Percentiles rank a stretch among this genome's conserved stretches.
Conservation (phyloP, 2,113 vertebrate species). For the Antennarius striatus region DNA sequence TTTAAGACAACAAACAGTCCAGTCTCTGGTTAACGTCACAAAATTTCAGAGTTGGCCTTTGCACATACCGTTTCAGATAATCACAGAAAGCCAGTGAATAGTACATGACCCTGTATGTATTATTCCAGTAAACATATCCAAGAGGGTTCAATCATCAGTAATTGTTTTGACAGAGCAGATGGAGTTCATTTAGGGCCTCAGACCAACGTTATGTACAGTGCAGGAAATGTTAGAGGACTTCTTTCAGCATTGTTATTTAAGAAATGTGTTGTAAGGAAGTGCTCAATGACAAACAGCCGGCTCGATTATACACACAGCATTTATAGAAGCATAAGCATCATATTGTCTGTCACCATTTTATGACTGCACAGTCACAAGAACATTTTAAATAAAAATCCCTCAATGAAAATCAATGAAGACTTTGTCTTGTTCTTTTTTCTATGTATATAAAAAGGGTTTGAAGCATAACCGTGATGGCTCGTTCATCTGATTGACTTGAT, state of each 20-base stretch:
- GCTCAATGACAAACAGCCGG: constrained; percentile 29
- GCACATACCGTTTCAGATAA: not conserved
- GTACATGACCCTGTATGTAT: constrained; percentile 31
- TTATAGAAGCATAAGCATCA: constrained; percentile 41
- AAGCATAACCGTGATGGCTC: constrained; percentile 43
- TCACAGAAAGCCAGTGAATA: constrained; percentile 23
- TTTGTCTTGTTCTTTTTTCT: constrained; percentile 31
- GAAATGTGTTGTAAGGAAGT: constrained; percentile 26
- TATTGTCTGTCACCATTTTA: constrained; percentile 17
- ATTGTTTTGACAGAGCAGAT: constrained; percentile 19
- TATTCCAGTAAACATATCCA: constrained; percentile 43
- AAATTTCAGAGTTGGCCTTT: not conserved
- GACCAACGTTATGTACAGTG: constrained; percentile 28
- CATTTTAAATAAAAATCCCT: constrained; percentile 4
- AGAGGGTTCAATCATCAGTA: constrained; percentile 39
- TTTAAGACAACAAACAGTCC: no score
- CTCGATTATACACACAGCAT: constrained; percentile 28
- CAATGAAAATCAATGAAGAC: constrained; percentile 53
- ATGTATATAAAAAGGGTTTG: constrained; percentile 41
- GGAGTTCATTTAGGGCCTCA: constrained; percentile 32
- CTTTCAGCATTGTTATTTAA: constrained; percentile 37
- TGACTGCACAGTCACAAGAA: constrained; percentile 1
- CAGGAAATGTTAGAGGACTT: constrained; percentile 38
- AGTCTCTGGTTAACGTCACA: no score
- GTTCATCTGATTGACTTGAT: constrained; percentile 62